phyloP scores from a whole-genome alignment of 2,113 vertebrate species.

The Tachuris rubrigastra region DNA sequence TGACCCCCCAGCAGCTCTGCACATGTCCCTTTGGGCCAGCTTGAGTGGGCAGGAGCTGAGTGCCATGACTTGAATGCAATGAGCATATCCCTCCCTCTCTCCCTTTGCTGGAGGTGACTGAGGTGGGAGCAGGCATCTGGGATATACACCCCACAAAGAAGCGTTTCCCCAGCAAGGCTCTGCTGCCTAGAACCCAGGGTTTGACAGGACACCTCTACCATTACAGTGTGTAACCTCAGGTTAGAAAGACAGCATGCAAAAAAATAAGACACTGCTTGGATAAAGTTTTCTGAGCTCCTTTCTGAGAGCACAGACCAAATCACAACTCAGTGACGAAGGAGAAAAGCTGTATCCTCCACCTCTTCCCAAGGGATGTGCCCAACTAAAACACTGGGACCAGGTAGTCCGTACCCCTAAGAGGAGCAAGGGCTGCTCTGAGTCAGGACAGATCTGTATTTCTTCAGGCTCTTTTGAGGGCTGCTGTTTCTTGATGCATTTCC shows the following conservation, averaged over 20 bases:
- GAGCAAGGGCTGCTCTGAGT: not conserved
- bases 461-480: too few species aligned
- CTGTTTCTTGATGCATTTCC: too few species aligned
- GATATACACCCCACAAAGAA: not conserved
- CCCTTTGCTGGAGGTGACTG: accelerated
- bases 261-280: not conserved
- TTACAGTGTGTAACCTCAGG: accelerated
- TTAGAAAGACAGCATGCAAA: not conserved
- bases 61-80: not conserved
- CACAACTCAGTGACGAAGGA: too few species aligned
- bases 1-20: not conserved
- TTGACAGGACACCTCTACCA: not conserved
- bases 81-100: not conserved
- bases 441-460: not conserved
- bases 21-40: not conserved
- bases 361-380: not conserved
- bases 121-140: not conserved
- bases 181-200: not conserved
- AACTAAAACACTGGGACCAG: not conserved
- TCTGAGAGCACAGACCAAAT: not conserved
- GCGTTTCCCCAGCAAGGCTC: not conserved
- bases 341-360: not conserved
- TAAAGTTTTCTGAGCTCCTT: not conserved
- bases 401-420: too few species aligned
- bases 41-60: not conserved